Evolutionary conservation across 2,888 invertebrate genomes (phyloP), one percentile per base, ranked within the genome.

Genomic region (Troglohyphantes excavatus): DNA sequence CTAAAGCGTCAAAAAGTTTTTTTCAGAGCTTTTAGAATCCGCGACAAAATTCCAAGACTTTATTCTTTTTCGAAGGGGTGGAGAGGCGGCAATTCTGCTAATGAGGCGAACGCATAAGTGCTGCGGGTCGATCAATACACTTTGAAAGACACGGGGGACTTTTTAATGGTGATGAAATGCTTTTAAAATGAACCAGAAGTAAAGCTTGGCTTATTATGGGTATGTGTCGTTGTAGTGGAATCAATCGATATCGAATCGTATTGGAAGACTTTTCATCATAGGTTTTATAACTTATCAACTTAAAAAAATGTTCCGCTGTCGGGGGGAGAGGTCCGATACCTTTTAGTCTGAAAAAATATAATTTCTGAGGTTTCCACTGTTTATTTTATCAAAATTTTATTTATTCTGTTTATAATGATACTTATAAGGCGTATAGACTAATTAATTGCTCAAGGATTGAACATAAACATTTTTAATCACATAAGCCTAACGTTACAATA

Each of bases 81-180:
- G 39, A 39, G 13, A 26, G 9, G 72, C 21, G 27, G 82, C 82
- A 83, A 83, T 83, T 72, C 72, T 61, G 39, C 63, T 83, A 83
- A 83, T 83, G 82, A 83, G 82, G 67, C 67, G 27, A 19, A 46
- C 67, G 43, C 65, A 67, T 17, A 46, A 43, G 79, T 67, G 43
- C 79, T 59, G 26, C n/a, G 1, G 46, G 23, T 23, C 79, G 46
- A 79, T 79, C 79, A 53, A 79, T 79, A 65, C 11, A 67, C 11
- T 79, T 79, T 67, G 67, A 67, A 21, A 39, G 43, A 79, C 67
- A 61, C 76, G 29, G 39, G 67, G 43, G 79, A 67, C 27, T 79
- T 79, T 79, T 68, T 79, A 79, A 79, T 79, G 67, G 79, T 27
- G 79, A 79, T 67, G 67, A 79, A 79, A 67, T 68, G 67, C 67